These are phyloP conservation scores for Lampris megalopsis DNA, from an alignment of 2,113 vertebrate species.

Conservation along the genomic window DNA sequence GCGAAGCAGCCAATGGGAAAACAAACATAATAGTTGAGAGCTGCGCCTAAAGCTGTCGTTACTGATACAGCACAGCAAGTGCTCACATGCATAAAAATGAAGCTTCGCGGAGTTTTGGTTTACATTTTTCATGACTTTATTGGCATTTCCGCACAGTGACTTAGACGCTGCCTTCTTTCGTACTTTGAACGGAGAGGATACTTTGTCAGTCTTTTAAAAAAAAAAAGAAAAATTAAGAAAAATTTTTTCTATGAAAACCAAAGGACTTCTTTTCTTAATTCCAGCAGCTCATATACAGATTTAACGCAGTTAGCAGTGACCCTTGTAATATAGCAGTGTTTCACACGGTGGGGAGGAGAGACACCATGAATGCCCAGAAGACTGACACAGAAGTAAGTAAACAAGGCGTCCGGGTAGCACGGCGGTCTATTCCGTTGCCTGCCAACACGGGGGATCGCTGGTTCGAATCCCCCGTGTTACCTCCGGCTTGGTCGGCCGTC, in stretches of 20 bases:
- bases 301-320: neutral
- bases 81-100: constrained; percentile 57
- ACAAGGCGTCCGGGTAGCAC: constrained; percentile 29
- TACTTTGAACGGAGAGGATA: neutral
- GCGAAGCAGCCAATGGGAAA: constrained; percentile 31
- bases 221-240: too few species aligned
- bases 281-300: neutral
- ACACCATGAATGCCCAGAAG: constrained; percentile 47
- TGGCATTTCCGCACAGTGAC: constrained; percentile 19
- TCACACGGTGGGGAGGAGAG: constrained; percentile 47
- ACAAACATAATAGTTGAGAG: constrained; percentile 37
- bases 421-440: too few species aligned
- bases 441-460: too few species aligned
- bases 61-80: constrained; percentile 62
- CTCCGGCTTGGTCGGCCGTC: too few species aligned
- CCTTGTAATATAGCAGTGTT: constrained; percentile 41
- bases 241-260: constrained; percentile 7
- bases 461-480: too few species aligned
- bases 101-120: constrained; percentile 36
- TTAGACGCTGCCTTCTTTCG: neutral
- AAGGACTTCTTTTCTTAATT: neutral
- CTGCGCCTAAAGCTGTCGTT: constrained; percentile 48
- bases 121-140: constrained; percentile 24
- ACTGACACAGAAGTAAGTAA: constrained; percentile 56
- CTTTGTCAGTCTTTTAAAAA: neutral